Evolutionary conservation across 1,140 invertebrate genomes (phyloP).

Genomic region (Acyrthosiphon pisum): DNA sequence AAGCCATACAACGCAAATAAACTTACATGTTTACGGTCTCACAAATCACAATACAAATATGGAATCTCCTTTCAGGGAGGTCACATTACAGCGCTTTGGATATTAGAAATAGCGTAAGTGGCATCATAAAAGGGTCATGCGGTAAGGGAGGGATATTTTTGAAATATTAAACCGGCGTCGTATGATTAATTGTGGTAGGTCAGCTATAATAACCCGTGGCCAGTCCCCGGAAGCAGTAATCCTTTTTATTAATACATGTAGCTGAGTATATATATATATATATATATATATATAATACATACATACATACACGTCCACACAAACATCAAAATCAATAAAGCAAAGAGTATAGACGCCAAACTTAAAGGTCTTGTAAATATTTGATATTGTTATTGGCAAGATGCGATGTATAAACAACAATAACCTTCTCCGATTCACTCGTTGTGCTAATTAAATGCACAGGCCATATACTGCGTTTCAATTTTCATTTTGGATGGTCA

Average conservation of each 20-base stretch:
- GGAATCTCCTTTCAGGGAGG: neutral
- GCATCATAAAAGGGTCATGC: neutral
- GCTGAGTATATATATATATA: neutral
- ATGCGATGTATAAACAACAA: conserved; percentile 45
- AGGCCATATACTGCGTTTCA: neutral
- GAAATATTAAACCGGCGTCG: conserved; percentile 21
- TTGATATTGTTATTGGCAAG: conserved; percentile 53
- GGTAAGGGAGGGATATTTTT: neutral
- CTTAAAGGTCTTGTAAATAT: conserved; percentile 53
- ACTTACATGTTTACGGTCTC: neutral
- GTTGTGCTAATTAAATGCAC: neutral
- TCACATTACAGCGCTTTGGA: neutral
- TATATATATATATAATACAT: too few relatives aligned
- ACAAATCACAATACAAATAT: conserved; percentile 1
- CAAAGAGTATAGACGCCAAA: conserved; percentile 21
- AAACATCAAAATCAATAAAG: conserved; percentile 36
- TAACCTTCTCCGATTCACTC: conserved; percentile 16
- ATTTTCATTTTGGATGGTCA: neutral
- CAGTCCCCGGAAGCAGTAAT: conserved; percentile 4
- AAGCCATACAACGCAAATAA: neutral
- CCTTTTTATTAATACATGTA: conserved; percentile 39
- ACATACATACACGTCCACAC: neutral
- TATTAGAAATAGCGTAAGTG: neutral
- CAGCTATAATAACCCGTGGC: neutral
- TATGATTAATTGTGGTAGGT: conserved; percentile 48